A percentile compares a stretch with the other conserved stretches of the same genome.
These are phyloP conservation scores for Nothura maculosa DNA, from an alignment of 2,797 vertebrate species.

Conservation along the genomic window DNA sequence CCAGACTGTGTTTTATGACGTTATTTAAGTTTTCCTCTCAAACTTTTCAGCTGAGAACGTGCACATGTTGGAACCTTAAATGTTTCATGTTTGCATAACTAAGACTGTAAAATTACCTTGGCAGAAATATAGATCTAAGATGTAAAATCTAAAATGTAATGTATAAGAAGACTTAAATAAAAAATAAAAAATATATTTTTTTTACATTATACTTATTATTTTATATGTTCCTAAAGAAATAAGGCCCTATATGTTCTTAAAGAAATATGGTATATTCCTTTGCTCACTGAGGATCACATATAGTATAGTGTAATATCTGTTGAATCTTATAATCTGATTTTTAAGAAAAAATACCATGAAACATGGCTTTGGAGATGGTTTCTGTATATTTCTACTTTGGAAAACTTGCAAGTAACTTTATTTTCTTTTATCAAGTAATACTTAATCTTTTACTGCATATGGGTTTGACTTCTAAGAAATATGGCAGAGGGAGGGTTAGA, in stretches of 20 bases:
- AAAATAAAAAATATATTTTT: too few species aligned
- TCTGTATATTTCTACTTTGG: neutral
- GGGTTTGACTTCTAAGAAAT: neutral
- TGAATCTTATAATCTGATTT: too few species aligned
- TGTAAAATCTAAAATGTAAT: neutral
- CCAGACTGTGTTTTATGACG: neutral
- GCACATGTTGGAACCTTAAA: neutral
- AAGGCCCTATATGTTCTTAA: too few species aligned
- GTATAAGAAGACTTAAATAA: neutral
- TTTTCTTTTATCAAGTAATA: neutral
- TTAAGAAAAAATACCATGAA: neutral
- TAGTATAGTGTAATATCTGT: too few species aligned
- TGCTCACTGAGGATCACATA: too few species aligned
- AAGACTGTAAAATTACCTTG: neutral
- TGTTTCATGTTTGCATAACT: neutral
- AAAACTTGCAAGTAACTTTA: neutral
- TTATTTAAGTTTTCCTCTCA: neutral
- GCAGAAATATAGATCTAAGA: neutral
- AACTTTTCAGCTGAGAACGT: neutral
- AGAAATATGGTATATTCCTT: too few species aligned
- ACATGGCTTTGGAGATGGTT: neutral
- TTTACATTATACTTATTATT: too few species aligned
- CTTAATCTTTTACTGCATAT: neutral
- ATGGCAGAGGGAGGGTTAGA: neutral
- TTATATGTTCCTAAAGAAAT: too few species aligned